Conservation (phyloP, 1,140 invertebrate genomes). For the Panagrolaimus sp. region DNA sequence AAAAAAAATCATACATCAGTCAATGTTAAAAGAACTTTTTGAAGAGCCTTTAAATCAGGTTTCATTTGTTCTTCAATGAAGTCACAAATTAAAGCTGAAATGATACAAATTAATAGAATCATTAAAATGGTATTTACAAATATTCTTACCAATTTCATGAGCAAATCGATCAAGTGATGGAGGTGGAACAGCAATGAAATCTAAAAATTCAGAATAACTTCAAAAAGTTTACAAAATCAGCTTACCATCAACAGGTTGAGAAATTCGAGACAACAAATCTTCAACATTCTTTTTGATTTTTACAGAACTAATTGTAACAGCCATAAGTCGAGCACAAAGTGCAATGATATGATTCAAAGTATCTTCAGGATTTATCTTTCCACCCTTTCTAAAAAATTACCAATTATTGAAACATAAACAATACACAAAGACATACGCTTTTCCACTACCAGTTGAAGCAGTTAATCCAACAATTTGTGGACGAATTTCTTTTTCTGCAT, state of each 20-base stretch:
- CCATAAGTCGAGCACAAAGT: not conserved
- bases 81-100: too few species aligned
- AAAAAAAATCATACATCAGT: too few species aligned
- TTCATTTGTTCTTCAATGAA: too few species aligned
- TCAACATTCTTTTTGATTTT: not conserved
- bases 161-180: not conserved
- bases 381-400: not conserved
- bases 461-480: constrained; percentile 35
- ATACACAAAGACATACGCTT: not conserved
- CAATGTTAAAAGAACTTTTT: too few species aligned
- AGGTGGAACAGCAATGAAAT: not conserved
- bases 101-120: too few species aligned
- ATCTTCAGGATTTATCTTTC: not conserved
- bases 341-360: not conserved
- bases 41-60: too few species aligned
- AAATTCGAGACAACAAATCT: not conserved
- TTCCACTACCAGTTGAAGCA: constrained; percentile 31
- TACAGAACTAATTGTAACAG: not conserved
- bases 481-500: not conserved
- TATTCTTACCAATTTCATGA: not conserved
- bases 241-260: not conserved
- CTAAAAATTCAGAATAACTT: not conserved
- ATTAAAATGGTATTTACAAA: too few species aligned
- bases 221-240: not conserved
- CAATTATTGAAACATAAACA: not conserved